Evolutionary conservation across 2,888 invertebrate genomes (phyloP).

Genomic region (Yponomeuta malinellus): DNA sequence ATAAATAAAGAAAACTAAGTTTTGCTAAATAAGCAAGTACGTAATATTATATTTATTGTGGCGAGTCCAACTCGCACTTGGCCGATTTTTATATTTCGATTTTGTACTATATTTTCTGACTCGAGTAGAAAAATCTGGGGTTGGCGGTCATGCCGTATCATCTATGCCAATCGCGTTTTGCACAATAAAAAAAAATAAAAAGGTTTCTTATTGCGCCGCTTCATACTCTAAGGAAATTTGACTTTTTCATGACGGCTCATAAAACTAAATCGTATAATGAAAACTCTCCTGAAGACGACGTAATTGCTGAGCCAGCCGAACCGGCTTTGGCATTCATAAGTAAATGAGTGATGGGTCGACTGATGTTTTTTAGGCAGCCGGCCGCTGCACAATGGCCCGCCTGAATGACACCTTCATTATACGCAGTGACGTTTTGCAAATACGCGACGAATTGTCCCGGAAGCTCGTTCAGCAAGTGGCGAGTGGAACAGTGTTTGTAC

Average conservation of each 20-base stretch:
- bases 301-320: not conserved
- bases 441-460: slow-evolving; percentile 47
- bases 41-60: too few relatives aligned
- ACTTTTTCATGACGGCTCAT: not conserved
- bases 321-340: slow-evolving; percentile 4
- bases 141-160: too few relatives aligned
- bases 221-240: not conserved
- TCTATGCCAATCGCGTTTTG: too few relatives aligned
- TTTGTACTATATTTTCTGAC: too few relatives aligned
- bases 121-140: too few relatives aligned
- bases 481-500: not conserved
- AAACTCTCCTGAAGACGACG: not conserved
- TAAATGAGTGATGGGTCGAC: slow-evolving; percentile 32
- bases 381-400: slow-evolving; percentile 44
- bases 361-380: slow-evolving; percentile 32
- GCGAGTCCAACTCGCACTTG: too few relatives aligned
- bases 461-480: slow-evolving; percentile 11
- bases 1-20: too few relatives aligned
- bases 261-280: not conserved
- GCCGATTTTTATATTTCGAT: too few relatives aligned
- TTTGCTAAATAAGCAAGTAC: too few relatives aligned
- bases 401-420: slow-evolving; percentile 64
- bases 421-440: slow-evolving; percentile 52
- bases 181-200: too few relatives aligned
- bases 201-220: too few relatives aligned